Percentiles rank a stretch among this genome's conserved stretches.
Conservation (phyloP, 2,113 vertebrate genomes). For the Trichomycterus rosablanca region DNA sequence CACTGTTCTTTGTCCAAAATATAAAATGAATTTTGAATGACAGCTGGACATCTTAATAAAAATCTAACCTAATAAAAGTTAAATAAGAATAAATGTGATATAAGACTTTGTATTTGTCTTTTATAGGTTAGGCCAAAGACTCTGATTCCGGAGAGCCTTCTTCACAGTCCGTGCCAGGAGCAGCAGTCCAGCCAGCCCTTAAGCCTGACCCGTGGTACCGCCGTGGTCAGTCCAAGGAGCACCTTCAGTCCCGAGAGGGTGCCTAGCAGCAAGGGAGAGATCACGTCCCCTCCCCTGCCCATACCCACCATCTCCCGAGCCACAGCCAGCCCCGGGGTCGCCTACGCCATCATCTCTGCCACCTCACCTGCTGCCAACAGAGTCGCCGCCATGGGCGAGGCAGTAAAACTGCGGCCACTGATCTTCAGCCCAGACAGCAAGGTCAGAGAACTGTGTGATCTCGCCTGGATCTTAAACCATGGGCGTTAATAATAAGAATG, state of each 20-base stretch:
- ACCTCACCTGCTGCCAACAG: constrained; percentile 71
- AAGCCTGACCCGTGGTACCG: constrained; percentile 77
- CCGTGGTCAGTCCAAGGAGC: constrained; percentile 80
- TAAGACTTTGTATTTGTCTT: background rate
- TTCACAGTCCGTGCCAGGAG: constrained; percentile 76
- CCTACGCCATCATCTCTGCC: constrained; percentile 91
- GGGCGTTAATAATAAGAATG: background rate
- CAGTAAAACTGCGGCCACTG: constrained; percentile 82
- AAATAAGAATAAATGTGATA: too few species aligned
- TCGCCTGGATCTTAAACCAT: too few species aligned
- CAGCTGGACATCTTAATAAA: too few species aligned
- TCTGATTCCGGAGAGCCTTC: constrained; percentile 94
- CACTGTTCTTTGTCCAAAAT: too few species aligned
- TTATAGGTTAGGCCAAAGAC: constrained; percentile 97
- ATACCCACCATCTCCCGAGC: constrained; percentile 52
- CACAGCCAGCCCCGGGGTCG: constrained; percentile 73
- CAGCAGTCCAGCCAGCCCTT: constrained; percentile 79
- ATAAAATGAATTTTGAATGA: too few species aligned
- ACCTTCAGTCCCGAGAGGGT: constrained; percentile 79
- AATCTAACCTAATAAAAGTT: too few species aligned
- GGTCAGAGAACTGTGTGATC: constrained; percentile 55
- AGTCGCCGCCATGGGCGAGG: constrained; percentile 74
- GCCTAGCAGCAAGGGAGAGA: constrained; percentile 57
- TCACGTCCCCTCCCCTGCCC: constrained; percentile 30
- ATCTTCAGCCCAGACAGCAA: constrained; percentile 82